Percentiles rank a stretch among this genome's conserved stretches.
These are phyloP conservation scores for Zaprionus obscuricornis DNA, from an alignment of 2,888 invertebrate genomes.

Conservation along the genomic window DNA sequence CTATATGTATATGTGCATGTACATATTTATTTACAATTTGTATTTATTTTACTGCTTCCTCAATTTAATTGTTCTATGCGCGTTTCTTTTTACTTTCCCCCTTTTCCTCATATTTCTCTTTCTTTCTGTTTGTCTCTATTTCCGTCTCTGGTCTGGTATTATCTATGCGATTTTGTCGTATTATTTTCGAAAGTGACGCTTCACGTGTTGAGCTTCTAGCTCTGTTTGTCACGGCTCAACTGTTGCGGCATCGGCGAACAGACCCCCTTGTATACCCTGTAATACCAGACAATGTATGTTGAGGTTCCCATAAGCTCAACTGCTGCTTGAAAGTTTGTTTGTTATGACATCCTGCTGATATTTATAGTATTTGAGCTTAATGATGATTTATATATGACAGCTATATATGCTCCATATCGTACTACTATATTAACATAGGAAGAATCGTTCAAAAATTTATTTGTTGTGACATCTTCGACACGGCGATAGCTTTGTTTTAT, in stretches of 20 bases:
- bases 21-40: too few species aligned
- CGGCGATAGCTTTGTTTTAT: too few species aligned
- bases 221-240: conserved; percentile 72
- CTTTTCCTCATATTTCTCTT: conserved; percentile 21
- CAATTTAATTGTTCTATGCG: conserved; percentile 32
- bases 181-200: conserved; percentile 55
- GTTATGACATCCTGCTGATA: neutral
- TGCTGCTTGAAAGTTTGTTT: neutral
- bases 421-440: too few species aligned
- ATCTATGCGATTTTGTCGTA: conserved; percentile 26
- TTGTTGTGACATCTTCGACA: neutral
- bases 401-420: too few species aligned
- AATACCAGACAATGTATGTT: neutral
- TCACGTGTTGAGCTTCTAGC: conserved; percentile 56
- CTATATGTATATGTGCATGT: too few species aligned
- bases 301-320: too few species aligned
- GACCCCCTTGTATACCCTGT: conserved; percentile 32
- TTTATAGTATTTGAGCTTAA: neutral
- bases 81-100: too few species aligned
- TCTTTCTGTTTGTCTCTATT: conserved; percentile 39
- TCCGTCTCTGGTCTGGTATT: too few species aligned
- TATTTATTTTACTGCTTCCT: conserved; percentile 44
- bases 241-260: conserved; percentile 30
- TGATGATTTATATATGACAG: too few species aligned
- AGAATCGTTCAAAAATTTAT: neutral